Conservation (phyloP, 2,888 invertebrate genomes). For the Watsonalla cultraria region DNA sequence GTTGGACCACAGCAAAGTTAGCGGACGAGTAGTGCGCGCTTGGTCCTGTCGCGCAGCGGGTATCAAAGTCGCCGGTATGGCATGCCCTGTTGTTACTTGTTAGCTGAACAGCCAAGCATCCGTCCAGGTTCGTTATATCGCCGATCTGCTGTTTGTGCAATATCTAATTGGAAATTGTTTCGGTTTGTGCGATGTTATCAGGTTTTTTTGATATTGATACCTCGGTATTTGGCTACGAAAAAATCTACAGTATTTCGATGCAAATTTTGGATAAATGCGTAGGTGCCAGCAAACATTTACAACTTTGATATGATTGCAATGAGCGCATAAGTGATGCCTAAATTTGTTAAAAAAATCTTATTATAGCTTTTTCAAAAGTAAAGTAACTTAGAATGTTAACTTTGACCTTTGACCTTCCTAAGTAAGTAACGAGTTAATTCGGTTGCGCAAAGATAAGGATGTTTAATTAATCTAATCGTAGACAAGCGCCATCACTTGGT, state of each 20-base stretch:
- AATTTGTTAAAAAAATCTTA: too few species aligned
- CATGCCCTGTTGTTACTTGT: constrained; percentile 48
- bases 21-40: constrained; percentile 39
- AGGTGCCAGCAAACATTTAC: too few species aligned
- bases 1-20: constrained; percentile 27
- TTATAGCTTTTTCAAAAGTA: too few species aligned
- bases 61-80: constrained; percentile 55
- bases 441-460: not conserved
- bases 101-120: constrained; percentile 40
- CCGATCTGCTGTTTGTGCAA: constrained; percentile 1
- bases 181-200: not conserved
- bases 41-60: constrained; percentile 63
- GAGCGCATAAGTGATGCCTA: too few species aligned
- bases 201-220: too few species aligned
- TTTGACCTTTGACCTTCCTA: not conserved
- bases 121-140: constrained; percentile 39
- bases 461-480: not conserved
- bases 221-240: not conserved
- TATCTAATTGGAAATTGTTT: not conserved
- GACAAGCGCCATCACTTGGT: constrained; percentile 33
- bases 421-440: not conserved
- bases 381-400: too few species aligned
- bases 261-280: not conserved
- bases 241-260: not conserved
- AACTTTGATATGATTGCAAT: too few species aligned